These are phyloP conservation scores for Lepidotrigona ventralis DNA, from an alignment of 1,140 invertebrate genomes.

Conservation along the genomic window DNA sequence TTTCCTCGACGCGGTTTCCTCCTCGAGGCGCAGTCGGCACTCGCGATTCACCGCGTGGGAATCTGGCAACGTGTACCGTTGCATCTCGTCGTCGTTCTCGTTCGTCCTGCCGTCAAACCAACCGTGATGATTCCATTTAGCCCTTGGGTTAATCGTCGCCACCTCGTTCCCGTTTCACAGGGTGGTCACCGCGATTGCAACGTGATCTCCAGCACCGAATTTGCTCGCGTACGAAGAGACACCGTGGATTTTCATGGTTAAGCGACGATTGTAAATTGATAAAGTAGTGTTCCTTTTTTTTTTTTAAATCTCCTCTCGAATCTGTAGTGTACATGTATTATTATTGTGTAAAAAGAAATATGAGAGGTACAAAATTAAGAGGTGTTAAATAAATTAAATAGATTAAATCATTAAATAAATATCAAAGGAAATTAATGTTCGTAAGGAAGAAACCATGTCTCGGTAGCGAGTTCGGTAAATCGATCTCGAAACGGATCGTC, in stretches of 20 bases:
- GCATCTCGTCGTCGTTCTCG: constrained; percentile 29
- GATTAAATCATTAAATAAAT: background rate
- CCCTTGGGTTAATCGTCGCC: constrained; percentile 14
- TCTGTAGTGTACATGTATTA: no score
- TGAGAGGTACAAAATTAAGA: no score
- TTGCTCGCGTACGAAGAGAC: background rate
- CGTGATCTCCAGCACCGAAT: background rate
- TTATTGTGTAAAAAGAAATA: background rate
- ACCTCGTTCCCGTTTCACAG: background rate
- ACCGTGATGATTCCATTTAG: constrained; percentile 51
- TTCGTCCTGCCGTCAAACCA: constrained; percentile 34
- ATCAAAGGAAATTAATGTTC: background rate
- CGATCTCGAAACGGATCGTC: constrained; percentile 21
- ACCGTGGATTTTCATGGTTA: no score
- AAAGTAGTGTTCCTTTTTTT: no score
- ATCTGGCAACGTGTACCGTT: constrained; percentile 61
- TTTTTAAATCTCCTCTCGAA: no score
- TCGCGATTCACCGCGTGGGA: constrained; percentile 66
- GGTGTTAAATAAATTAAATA: background rate
- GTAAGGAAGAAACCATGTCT: no score
- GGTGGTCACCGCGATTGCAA: constrained; percentile 7
- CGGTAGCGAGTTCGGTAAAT: constrained; percentile 17
- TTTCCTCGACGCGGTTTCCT: constrained; percentile 39
- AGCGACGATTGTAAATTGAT: background rate
- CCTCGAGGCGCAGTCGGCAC: background rate